A percentile compares a stretch with the other conserved stretches of the same genome.
Evolutionary conservation across 2,797 vertebrate species (phyloP).

Genomic region (Nyctalus aviator): DNA sequence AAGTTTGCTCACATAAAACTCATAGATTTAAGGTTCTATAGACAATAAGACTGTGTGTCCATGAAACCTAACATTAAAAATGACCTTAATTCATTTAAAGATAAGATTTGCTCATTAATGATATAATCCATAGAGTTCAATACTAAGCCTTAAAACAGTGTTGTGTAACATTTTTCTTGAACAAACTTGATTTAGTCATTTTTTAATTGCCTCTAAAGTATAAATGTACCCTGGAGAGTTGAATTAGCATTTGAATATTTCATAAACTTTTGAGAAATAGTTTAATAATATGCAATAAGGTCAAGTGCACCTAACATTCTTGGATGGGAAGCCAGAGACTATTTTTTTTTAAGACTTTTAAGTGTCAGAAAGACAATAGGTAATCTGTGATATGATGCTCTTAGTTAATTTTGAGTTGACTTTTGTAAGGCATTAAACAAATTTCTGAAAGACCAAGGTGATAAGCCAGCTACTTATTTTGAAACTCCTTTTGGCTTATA

Average conservation of each 20-base stretch:
- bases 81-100: not conserved
- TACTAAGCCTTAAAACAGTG: not conserved
- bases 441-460: conserved; percentile 8
- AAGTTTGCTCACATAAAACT: not conserved
- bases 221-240: conserved; percentile 2
- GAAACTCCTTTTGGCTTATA: not conserved
- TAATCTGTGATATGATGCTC: not conserved
- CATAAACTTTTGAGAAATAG: not conserved
- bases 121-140: not conserved
- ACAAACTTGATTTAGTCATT: not conserved
- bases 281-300: not conserved
- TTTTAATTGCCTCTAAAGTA: not conserved
- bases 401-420: not conserved
- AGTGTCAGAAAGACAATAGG: not conserved
- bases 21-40: not conserved
- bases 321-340: not conserved
- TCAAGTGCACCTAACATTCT: not conserved
- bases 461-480: not conserved
- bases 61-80: not conserved
- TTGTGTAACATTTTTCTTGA: not conserved
- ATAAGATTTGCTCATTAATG: not conserved
- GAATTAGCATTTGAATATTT: not conserved
- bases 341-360: not conserved
- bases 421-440: not conserved
- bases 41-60: conserved; percentile 26